Evolutionary conservation across 2,113 vertebrate species (phyloP), one percentile per base, ranked within the genome.

Genomic region (Merops nubicus): DNA sequence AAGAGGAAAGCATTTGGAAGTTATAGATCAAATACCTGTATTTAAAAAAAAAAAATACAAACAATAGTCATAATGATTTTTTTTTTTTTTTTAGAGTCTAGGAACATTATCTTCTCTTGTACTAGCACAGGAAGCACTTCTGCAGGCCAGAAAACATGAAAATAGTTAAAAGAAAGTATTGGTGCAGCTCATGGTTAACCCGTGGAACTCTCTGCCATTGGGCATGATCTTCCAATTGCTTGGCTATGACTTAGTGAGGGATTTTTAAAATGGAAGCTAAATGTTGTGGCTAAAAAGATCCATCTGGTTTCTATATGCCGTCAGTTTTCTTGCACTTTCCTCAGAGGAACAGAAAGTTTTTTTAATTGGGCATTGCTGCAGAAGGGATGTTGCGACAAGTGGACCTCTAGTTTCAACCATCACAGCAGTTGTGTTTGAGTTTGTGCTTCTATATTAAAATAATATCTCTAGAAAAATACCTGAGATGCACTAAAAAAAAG

Each of bases 221-320:
- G 51, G 57, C 16, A 26, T 70, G 84, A 29, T 36, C 56, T 89
- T 93, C 53, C 56, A 63, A 56, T 56, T 56, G 51, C 76, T 81
- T 67, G 29, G 23, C 60, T 87, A 34, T 36, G 34, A 75, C 11
- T 77, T 80, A 91, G 84, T 25, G 29, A 84, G 92, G 93, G 23
- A 45, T 59, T 95, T 85, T 86, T 22, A 96, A 56, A 96, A 91
- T 38, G 45, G 53, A 89, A 88, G 72, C 31, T 84, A 87, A 95
- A 60, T 77, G 23, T 20, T 79, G 22, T 33, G 29, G 67, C 72
- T 89, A 87, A 29, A 65, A 94, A 88, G 51, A 60, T 28, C 47
- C 48, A 91, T 42, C 31, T 56, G 56, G 8, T 56, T 88, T 60
- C 21, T 12, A 5, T 50, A 67, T 72, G 59, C 56, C 88, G 64